Percentiles rank a stretch among this genome's conserved stretches.
phyloP scores from a whole-genome alignment of 1,140 invertebrate genomes.

The Brachystomella parvula region DNA sequence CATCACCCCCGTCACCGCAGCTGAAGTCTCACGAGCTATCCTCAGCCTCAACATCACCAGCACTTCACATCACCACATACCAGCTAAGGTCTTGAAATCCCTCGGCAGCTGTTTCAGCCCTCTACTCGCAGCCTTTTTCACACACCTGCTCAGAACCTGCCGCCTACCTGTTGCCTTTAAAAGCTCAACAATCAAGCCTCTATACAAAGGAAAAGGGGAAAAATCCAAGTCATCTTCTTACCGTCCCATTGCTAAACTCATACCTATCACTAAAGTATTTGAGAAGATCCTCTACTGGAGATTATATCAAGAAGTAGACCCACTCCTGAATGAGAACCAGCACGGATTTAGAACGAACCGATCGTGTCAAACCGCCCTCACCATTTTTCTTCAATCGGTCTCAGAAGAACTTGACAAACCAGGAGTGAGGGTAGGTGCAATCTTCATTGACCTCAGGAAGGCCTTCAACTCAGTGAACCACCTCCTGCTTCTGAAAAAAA shows the following conservation, averaged over 20 bases:
- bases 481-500: too few species aligned
- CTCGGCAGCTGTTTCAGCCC: too few species aligned
- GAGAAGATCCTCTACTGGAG: background rate
- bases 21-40: too few species aligned
- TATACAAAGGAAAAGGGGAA: background rate
- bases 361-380: constrained; percentile 3
- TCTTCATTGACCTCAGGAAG: too few species aligned
- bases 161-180: background rate
- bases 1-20: too few species aligned
- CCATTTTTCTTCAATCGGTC: background rate
- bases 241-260: constrained; percentile 1
- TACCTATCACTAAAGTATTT: constrained; percentile 3
- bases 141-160: background rate
- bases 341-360: constrained; percentile 1
- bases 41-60: too few species aligned
- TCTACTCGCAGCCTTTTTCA: too few species aligned
- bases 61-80: too few species aligned
- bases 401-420: background rate
- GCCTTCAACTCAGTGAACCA: too few species aligned
- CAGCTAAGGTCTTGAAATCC: too few species aligned
- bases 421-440: background rate
- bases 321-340: background rate
- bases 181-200: background rate
- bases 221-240: background rate
- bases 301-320: background rate